These are phyloP conservation scores for Eudemis profundana DNA, from an alignment of 2,888 invertebrate genomes.

Conservation along the genomic window DNA sequence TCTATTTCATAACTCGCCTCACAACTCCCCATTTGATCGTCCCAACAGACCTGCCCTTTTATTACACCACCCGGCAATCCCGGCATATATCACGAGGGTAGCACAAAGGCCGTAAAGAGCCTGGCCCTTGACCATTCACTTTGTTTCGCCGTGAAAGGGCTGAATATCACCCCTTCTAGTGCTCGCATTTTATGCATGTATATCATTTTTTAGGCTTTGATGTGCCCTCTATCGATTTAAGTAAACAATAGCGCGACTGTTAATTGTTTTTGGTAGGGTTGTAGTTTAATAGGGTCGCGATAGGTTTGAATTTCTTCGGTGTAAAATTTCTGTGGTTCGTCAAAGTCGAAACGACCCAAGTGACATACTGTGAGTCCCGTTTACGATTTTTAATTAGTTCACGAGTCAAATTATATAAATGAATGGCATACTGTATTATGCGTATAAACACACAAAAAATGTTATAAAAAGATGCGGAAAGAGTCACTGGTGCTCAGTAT, in stretches of 20 bases:
- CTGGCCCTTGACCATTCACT: slow-evolving; percentile 54
- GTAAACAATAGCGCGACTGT: slow-evolving; percentile 2
- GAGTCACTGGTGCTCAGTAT: too few species aligned
- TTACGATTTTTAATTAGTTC: too few species aligned
- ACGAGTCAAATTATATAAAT: too few species aligned
- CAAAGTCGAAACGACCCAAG: too few species aligned
- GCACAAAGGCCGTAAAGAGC: slow-evolving; percentile 50
- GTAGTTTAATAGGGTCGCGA: too few species aligned
- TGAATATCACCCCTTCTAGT: slow-evolving; percentile 43
- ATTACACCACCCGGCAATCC: slow-evolving; percentile 15
- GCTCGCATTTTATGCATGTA: slow-evolving; percentile 29
- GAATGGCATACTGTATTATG: too few species aligned
- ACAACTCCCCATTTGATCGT: slow-evolving; percentile 1
- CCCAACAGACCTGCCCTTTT: slow-evolving; percentile 22
- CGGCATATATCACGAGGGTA: slow-evolving; percentile 45
- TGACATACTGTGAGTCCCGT: too few species aligned
- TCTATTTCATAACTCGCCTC: slow-evolving; percentile 2
- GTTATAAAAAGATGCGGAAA: too few species aligned
- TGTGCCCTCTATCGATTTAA: slow-evolving; percentile 16
- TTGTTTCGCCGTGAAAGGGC: slow-evolving; percentile 52
- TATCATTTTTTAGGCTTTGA: slow-evolving; percentile 28
- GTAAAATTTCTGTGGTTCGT: too few species aligned
- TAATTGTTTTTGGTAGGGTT: neutral
- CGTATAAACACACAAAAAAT: too few species aligned
- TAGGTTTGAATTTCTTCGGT: too few species aligned